A percentile compares a stretch with the other conserved stretches of the same genome.
Conservation (phyloP, 2,113 vertebrate species). For the Ageneiosus marmoratus region DNA sequence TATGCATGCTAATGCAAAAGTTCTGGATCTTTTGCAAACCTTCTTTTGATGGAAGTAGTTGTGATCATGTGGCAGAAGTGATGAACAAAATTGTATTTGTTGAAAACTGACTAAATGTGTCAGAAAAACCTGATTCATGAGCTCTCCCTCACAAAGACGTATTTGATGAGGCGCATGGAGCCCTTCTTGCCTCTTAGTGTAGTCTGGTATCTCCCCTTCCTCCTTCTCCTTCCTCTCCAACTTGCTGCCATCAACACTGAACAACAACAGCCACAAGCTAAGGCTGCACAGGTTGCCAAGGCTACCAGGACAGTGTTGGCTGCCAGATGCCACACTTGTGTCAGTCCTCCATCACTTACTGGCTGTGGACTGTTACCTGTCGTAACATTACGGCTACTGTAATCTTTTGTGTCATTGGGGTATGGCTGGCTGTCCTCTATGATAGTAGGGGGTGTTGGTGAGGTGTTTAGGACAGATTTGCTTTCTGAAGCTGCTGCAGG, state of each 20-base stretch:
- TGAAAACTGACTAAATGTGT: conserved; percentile 10
- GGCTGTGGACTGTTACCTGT: conserved; percentile 39
- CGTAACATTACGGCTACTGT: conserved; percentile 73
- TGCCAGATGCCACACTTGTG: conserved; percentile 64
- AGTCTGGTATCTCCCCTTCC: conserved; percentile 75
- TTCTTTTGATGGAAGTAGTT: conserved; percentile 1
- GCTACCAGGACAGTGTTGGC: conserved; percentile 73
- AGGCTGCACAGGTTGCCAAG: conserved; percentile 67
- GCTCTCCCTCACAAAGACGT: conserved; percentile 68
- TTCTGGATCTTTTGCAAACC: not conserved
- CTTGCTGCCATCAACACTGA: conserved; percentile 69
- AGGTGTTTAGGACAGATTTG: conserved; percentile 34
- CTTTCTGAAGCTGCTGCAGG: conserved; percentile 15
- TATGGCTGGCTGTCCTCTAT: conserved; percentile 75
- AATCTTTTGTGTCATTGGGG: conserved; percentile 79
- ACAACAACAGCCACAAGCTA: conserved; percentile 80
- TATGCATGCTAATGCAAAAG: not conserved
- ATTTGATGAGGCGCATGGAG: conserved; percentile 74
- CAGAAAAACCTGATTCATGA: conserved; percentile 57
- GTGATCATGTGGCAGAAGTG: not conserved
- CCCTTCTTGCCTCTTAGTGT: conserved; percentile 58
- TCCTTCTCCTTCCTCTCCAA: conserved; percentile 69
- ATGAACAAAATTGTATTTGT: conserved; percentile 2
- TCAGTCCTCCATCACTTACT: conserved; percentile 47
- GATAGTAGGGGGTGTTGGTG: conserved; percentile 45